A percentile compares a stretch with the other conserved stretches of the same genome.
These are phyloP conservation scores for Caenorhabditis uteleia DNA, from an alignment of 2,888 invertebrate species.

Conservation along the genomic window DNA sequence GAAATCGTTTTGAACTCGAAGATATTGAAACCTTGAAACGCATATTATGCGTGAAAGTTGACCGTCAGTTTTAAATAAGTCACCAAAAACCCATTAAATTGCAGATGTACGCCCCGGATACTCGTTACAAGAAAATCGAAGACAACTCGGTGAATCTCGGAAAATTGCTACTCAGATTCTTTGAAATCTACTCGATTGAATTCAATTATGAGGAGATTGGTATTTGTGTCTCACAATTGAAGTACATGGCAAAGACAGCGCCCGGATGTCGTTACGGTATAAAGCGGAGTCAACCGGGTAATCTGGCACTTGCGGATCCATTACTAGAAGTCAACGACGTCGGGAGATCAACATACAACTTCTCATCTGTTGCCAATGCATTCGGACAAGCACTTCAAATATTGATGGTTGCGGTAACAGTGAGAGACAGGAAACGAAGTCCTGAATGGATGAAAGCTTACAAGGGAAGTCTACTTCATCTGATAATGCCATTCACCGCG, in stretches of 20 bases:
- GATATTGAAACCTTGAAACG: no score
- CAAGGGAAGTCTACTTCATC: conserved; percentile 37
- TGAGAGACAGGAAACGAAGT: conserved; percentile 26
- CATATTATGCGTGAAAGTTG: no score
- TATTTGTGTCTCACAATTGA: conserved; percentile 38
- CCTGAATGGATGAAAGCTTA: conserved; percentile 16
- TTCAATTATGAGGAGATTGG: conserved; percentile 86
- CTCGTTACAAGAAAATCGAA: conserved; percentile 29
- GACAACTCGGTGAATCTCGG: conserved; percentile 79
- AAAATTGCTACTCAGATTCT: conserved; percentile 67
- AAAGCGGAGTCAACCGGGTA: conserved; percentile 75
- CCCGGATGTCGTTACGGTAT: conserved; percentile 1
- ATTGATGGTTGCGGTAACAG: conserved; percentile 23
- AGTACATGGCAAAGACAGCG: conserved; percentile 28
- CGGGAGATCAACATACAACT: conserved; percentile 93
- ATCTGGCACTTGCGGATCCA: conserved; percentile 97
- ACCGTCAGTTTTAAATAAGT: no score
- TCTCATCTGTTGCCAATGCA: conserved; percentile 86
- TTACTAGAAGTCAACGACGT: conserved; percentile 91
- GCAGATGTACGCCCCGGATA: conserved; percentile 43
- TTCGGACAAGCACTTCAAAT: conserved; percentile 90
- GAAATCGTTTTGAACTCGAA: no score
- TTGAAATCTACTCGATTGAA: conserved; percentile 76
- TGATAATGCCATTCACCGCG: conserved; percentile 45
- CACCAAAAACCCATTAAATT: no score